Percentiles rank a stretch among this genome's conserved stretches.
phyloP scores from a whole-genome alignment of 2,113 vertebrate genomes.

The Antidorcas marsupialis region DNA sequence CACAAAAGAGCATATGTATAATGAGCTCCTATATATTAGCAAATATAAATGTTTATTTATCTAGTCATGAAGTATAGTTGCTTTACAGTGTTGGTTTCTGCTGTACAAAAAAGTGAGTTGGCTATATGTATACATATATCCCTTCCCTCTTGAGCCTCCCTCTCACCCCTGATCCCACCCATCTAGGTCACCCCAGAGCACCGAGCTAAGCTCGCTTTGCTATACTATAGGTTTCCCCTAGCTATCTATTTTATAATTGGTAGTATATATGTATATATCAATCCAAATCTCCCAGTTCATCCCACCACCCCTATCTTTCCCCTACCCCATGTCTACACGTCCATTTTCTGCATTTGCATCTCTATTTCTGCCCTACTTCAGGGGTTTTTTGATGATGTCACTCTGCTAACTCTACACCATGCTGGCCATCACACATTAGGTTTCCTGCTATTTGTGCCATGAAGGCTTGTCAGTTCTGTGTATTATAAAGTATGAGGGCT shows the following conservation, averaged over 20 bases:
- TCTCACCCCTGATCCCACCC: neutral
- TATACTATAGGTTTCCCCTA: neutral
- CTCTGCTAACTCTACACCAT: slow-evolving; percentile 34
- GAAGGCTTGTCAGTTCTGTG: neutral
- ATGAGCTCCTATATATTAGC: neutral
- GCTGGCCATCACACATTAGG: slow-evolving; percentile 16
- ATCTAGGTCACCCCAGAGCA: neutral
- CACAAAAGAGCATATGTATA: neutral
- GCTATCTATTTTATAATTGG: neutral
- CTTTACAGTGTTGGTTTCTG: neutral
- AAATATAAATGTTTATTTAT: neutral
- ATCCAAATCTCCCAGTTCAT: neutral
- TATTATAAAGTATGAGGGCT: neutral
- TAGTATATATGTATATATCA: neutral
- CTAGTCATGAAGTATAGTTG: neutral
- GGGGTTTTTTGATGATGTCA: neutral
- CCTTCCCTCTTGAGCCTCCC: neutral
- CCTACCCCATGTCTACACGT: neutral
- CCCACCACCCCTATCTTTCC: neutral
- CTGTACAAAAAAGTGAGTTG: neutral
- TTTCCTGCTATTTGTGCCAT: neutral
- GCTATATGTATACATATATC: neutral
- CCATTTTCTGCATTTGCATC: neutral
- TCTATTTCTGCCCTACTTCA: neutral
- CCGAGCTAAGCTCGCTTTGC: neutral